Conservation (phyloP, 2,797 vertebrate species). For the Mustela erminea region DNA sequence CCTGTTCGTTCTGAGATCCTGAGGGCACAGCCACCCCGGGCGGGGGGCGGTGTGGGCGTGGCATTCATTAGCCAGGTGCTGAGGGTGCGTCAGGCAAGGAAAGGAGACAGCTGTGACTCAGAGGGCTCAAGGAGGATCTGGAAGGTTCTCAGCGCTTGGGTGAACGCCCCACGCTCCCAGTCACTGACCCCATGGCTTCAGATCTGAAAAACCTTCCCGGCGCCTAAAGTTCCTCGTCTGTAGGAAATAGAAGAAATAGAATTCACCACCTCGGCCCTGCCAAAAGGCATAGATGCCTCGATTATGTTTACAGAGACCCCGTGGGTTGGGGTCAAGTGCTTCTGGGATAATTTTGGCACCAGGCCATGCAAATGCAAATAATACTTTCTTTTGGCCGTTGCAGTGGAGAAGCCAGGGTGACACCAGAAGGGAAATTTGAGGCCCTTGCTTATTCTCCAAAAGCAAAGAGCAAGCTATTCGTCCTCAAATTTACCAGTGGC, state of each 20-base stretch:
- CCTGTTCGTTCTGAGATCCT: neutral
- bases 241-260: neutral
- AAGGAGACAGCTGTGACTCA: neutral
- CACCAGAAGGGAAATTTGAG: accelerated
- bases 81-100: neutral
- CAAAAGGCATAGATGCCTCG: neutral
- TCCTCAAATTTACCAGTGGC: neutral
- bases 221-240: neutral
- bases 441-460: neutral
- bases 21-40: neutral
- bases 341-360: neutral
- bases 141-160: neutral
- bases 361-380: neutral
- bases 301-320: neutral
- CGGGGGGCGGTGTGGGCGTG: neutral
- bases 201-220: neutral
- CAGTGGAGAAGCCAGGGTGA: neutral
- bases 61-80: neutral
- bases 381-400: neutral
- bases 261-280: accelerated
- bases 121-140: neutral
- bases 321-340: neutral
- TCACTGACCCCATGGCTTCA: neutral
- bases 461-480: neutral
- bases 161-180: neutral